Conservation (phyloP, 2,113 vertebrate species). For the Passer montanus region DNA sequence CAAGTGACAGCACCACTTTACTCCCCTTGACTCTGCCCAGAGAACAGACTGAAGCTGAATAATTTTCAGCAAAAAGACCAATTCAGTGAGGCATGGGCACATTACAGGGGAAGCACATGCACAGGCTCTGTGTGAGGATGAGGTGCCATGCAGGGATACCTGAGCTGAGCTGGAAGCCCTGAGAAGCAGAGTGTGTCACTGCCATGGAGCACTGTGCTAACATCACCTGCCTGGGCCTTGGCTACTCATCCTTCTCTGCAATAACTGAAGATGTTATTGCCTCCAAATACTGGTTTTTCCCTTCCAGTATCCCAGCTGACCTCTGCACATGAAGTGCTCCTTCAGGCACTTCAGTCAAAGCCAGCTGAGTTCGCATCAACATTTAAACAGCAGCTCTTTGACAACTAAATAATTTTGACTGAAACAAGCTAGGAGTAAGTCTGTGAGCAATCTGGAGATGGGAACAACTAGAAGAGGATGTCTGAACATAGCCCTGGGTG, state of each 20-base stretch:
- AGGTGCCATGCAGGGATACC: constrained; percentile 35
- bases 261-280: not conserved
- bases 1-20: not conserved
- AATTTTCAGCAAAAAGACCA: not conserved
- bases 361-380: not conserved
- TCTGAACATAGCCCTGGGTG: not conserved
- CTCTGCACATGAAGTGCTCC: not conserved
- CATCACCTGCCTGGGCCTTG: not conserved
- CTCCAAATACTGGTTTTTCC: not conserved
- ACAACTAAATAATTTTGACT: not conserved
- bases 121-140: not conserved
- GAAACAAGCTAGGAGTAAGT: not conserved
- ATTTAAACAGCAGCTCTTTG: not conserved
- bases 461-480: not conserved
- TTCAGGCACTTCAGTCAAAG: not conserved
- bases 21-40: not conserved
- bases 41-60: not conserved
- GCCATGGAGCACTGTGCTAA: not conserved
- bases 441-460: not conserved
- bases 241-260: not conserved
- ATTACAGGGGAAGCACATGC: not conserved
- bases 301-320: not conserved
- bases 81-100: not conserved
- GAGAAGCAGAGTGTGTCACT: not conserved
- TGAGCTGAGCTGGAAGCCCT: constrained; percentile 33